Evolutionary conservation across 2,113 vertebrate genomes (phyloP).

Genomic region (Aptenodytes patagonicus): DNA sequence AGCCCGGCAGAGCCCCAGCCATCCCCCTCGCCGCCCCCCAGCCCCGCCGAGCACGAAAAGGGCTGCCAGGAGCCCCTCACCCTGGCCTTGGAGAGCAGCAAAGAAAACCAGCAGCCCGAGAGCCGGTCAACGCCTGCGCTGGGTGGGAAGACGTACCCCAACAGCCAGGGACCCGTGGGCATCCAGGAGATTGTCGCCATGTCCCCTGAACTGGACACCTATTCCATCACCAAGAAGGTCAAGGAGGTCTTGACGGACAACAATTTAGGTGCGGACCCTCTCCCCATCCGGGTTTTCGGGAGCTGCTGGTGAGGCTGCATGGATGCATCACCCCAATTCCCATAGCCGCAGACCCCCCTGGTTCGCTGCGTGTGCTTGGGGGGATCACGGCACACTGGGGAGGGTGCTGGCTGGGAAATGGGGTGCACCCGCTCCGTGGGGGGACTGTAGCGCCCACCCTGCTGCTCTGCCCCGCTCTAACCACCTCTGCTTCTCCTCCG

Average conservation of each 20-base stretch:
- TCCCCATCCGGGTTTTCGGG: background rate
- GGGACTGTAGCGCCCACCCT: background rate
- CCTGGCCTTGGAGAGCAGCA: constrained; percentile 89
- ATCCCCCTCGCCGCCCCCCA: constrained; percentile 86
- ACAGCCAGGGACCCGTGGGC: constrained; percentile 78
- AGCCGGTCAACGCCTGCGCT: constrained; percentile 56
- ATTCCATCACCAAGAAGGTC: constrained; percentile 95
- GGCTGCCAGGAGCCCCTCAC: constrained; percentile 80
- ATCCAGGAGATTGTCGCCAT: constrained; percentile 98
- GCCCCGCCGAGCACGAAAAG: constrained; percentile 69
- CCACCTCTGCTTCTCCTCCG: constrained; percentile 38
- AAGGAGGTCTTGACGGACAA: constrained; percentile 99
- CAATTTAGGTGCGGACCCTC: constrained; percentile 85
- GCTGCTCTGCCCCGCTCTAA: background rate
- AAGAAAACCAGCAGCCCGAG: constrained; percentile 91
- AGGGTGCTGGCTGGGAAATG: background rate
- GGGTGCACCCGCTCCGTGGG: background rate
- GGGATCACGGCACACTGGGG: fast-evolving
- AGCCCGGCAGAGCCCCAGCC: constrained; percentile 83
- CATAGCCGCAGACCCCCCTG: fast-evolving
- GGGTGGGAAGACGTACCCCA: constrained; percentile 73
- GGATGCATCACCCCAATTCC: background rate
- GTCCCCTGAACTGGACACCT: constrained; percentile 95
- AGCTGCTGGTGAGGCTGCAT: background rate
- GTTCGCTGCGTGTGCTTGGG: fast-evolving